Evolutionary conservation across 2,113 vertebrate species (phyloP).

Genomic region (Anarhynchus alexandrinus): DNA sequence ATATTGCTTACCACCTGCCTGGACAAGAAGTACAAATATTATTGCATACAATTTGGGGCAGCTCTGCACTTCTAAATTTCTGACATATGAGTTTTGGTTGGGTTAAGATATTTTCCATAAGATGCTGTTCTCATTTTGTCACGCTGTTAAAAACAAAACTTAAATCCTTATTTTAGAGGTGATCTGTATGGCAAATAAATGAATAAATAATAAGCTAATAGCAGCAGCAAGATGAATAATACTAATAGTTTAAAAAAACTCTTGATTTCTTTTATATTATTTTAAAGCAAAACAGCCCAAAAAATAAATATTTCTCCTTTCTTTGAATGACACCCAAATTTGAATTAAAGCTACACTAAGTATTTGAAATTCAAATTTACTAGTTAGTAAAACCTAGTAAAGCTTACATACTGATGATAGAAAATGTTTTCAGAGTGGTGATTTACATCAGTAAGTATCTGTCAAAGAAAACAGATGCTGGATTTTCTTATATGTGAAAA

Average conservation of each 20-base stretch:
- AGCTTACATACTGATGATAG: neutral
- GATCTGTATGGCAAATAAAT: neutral
- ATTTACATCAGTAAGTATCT: neutral
- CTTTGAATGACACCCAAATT: neutral
- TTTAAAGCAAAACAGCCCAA: neutral
- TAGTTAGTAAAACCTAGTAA: neutral
- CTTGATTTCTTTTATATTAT: neutral
- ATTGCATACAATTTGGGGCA: neutral
- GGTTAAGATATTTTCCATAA: neutral
- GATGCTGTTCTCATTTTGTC: neutral
- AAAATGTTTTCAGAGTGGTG: neutral
- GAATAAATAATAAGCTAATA: neutral
- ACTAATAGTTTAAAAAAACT: neutral
- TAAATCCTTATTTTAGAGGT: neutral
- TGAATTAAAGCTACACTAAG: neutral
- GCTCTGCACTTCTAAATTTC: neutral
- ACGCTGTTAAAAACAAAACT: neutral
- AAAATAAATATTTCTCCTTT: neutral
- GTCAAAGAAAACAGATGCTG: neutral
- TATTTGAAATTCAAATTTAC: neutral
- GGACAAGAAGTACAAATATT: constrained; percentile 22
- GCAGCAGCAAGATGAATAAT: neutral
- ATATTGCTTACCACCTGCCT: constrained; percentile 37
- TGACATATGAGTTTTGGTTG: neutral
- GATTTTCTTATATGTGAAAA: neutral